Evolutionary conservation across 1,140 invertebrate species (phyloP), one percentile per base, ranked within the genome.

Genomic region (Aphaenogaster floridana): DNA sequence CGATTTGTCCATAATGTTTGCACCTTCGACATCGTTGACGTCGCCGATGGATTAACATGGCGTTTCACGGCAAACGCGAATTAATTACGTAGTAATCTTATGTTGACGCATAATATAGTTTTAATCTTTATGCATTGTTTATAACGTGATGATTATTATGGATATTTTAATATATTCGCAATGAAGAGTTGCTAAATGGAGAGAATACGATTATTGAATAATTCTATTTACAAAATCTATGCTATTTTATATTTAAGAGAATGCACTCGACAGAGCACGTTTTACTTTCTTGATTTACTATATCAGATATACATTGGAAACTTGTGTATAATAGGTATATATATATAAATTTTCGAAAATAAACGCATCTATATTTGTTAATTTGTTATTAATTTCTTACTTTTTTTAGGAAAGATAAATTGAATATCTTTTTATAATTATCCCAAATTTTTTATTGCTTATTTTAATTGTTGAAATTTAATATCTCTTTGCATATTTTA

Each of bases 391-490:
- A 42, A 9, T 42, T 45, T 45, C 3, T 68, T 39, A 42, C 15
- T 45, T 66, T 13, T 45, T 6, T 3, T 48, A 8, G 57, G 21
- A 15, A 48, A 28, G 28, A 42, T n/a, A 36, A 68, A 6, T 42
- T 68, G 3, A 0, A 52, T 13, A 13, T 68, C 2, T 42, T 68
- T 42, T 68, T 42, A 69, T 21, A 4, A 61, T 61, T 61, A 28
- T 59, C 2, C n/a, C n/a, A 3, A 3, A 11, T 2, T 21, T 45
- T 34, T 59, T 42, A 45, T 45, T 28, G 5, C 13, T 42, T 28
- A 17, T 84, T 83, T 72, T 63, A 81, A 57, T 39, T 54, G 21
- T 86, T 89, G 9, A 52, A 79, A 89, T 79, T 45, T 42, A 54
- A 77, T 81, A 54, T 48, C 57, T 72, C 28, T 42, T 71, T 57